Evolutionary conservation across 2,888 invertebrate genomes (phyloP).

Genomic region (Yponomeuta cagnagella): DNA sequence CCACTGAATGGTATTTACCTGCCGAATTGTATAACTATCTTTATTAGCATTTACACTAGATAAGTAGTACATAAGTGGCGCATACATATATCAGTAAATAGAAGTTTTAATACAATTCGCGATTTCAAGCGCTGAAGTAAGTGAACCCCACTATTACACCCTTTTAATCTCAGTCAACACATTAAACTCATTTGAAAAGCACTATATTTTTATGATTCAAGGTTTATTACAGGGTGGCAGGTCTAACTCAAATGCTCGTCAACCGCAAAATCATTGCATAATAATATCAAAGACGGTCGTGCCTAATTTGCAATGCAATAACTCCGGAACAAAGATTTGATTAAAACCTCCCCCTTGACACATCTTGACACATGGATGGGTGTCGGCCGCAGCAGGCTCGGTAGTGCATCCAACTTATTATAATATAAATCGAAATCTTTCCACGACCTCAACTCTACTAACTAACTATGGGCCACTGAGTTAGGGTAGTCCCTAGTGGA

Average conservation of each 20-base stretch:
- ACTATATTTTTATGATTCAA: not conserved
- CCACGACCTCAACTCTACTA: not conserved
- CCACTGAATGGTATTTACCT: too few relatives aligned
- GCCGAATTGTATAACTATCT: too few relatives aligned
- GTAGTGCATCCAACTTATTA: not conserved
- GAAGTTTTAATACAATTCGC: too few relatives aligned
- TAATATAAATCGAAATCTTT: not conserved
- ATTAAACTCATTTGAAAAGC: too few relatives aligned
- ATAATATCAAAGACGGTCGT: not conserved
- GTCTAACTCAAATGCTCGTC: not conserved
- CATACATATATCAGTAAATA: too few relatives aligned
- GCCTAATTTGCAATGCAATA: not conserved
- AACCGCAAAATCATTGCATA: not conserved
- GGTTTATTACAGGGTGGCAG: not conserved
- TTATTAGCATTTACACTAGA: too few relatives aligned
- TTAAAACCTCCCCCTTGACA: not conserved
- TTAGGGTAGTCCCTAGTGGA: too few relatives aligned
- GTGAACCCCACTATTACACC: too few relatives aligned
- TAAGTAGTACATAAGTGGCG: too few relatives aligned
- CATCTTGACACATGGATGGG: not conserved
- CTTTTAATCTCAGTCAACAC: too few relatives aligned
- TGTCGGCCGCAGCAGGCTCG: not conserved
- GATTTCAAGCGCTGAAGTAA: too few relatives aligned
- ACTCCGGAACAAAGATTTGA: not conserved
- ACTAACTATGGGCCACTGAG: not conserved